These are phyloP conservation scores for Polymixis flavicincta DNA, from an alignment of 2,888 invertebrate genomes.

Conservation along the genomic window DNA sequence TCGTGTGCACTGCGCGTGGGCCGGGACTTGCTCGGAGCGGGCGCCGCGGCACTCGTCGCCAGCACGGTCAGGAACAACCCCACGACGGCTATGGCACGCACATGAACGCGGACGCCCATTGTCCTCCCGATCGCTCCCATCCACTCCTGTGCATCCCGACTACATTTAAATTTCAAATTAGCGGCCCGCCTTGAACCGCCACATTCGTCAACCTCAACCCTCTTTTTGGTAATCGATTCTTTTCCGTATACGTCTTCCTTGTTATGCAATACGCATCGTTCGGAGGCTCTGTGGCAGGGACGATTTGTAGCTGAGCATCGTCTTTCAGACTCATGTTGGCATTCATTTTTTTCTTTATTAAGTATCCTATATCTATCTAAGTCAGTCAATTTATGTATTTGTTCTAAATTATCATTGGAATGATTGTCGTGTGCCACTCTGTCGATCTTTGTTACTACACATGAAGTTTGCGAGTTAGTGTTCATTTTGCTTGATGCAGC, in stretches of 20 bases:
- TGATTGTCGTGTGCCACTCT: conserved; percentile 78
- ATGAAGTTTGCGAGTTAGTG: conserved; percentile 64
- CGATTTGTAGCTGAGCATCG: conserved; percentile 72
- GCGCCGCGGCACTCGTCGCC: conserved; percentile 81
- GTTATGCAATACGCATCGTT: conserved; percentile 79
- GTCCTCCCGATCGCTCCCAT: conserved; percentile 81
- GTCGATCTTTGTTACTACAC: conserved; percentile 71
- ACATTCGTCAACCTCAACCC: conserved; percentile 81
- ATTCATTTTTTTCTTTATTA: conserved; percentile 75
- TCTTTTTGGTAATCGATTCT: conserved; percentile 83
- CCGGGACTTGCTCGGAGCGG: conserved; percentile 79
- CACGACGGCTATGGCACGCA: conserved; percentile 77
- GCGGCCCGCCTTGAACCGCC: conserved; percentile 80
- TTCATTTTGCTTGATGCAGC: conserved; percentile 49
- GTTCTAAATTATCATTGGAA: conserved; percentile 84
- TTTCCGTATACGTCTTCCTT: conserved; percentile 82
- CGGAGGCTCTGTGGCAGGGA: conserved; percentile 60
- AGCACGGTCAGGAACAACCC: conserved; percentile 81
- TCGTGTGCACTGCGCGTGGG: conserved; percentile 77
- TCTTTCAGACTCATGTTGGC: conserved; percentile 77
- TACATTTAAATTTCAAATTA: conserved; percentile 87
- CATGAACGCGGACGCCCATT: conserved; percentile 80
- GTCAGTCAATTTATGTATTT: conserved; percentile 83
- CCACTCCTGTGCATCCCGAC: conserved; percentile 77
- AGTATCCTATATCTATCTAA: conserved; percentile 85